Evolutionary conservation across 2,797 vertebrate species (phyloP), one percentile per base, ranked within the genome.

Genomic region (Fistularia tabacaria): DNA sequence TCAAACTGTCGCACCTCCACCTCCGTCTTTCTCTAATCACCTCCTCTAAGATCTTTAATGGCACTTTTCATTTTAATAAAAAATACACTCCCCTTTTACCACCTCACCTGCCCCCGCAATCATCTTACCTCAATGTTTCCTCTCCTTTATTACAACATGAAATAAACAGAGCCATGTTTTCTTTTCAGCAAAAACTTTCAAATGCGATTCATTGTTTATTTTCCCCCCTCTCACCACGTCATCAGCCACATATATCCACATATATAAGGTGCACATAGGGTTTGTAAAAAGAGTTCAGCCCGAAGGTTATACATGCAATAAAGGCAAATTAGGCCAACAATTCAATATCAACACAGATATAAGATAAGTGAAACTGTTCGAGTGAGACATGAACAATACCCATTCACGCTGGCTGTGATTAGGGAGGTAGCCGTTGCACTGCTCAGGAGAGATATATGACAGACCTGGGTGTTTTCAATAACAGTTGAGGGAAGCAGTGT

Each of bases 401-500:
- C 55, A 3, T 47, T 57, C 9, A 45, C 67, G 60, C 59, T 49
- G 10, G 13, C 54, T 68, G 59, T 86, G 80, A 85, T 85, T 86
- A 83, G 83, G 82, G 58, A 38, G 62, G 36, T 66, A 69, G 58
- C 59, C 79, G 76, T 69, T 40, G 59, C 50, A 70, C 79, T 86
- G 83, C 85, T 90, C 85, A 87, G 77, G 71, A 87, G 84, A 86
- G 87, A 89, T 88, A 74, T 84, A 90, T 76, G 75, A 77, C 69
- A 83, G 80, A 75, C 75, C 71, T 59, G 71, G 78, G 80, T 89
- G 85, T 88, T 90, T 90, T 91, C 88, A 90, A 91, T 91, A 91
- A 89, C 79, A 77, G 84, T 89, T 75, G 80, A 82, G 77, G 62
- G 70, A 66, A 79, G 71, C 52, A 1, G 51, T 57, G 62, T 66